Percentiles rank a stretch among this genome's conserved stretches.
These are phyloP conservation scores for Passer montanus DNA, from an alignment of 2,113 vertebrate species.

Conservation along the genomic window DNA sequence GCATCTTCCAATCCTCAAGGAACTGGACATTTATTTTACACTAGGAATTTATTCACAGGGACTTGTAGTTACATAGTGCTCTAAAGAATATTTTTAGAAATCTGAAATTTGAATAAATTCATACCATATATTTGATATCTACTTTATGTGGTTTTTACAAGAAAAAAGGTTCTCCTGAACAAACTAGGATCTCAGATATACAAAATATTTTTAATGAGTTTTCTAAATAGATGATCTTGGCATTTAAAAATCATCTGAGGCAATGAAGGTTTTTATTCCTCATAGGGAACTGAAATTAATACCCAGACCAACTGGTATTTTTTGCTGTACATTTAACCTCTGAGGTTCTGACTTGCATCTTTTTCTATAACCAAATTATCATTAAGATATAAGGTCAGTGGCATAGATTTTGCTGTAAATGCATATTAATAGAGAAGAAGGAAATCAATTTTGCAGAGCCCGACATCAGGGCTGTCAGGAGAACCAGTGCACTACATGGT, in stretches of 20 bases:
- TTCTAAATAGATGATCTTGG: background rate
- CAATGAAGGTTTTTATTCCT: background rate
- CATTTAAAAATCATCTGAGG: constrained; percentile 6
- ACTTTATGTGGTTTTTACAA: background rate
- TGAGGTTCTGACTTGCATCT: background rate
- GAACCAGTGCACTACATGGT: background rate
- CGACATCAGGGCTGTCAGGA: background rate
- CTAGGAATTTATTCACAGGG: background rate
- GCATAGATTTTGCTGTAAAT: background rate
- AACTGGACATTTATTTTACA: background rate
- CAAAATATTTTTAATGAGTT: background rate
- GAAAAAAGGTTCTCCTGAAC: background rate
- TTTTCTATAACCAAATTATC: background rate
- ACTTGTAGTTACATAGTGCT: background rate
- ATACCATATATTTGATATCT: background rate
- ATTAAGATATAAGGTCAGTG: background rate
- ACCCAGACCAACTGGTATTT: background rate
- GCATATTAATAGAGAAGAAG: background rate
- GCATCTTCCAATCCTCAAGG: background rate
- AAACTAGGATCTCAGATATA: background rate
- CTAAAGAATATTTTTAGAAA: background rate
- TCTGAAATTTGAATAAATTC: background rate
- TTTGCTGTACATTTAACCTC: background rate
- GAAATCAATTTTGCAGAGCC: background rate
- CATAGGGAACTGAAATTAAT: background rate